Percentiles rank a stretch among this genome's conserved stretches.
phyloP scores from a whole-genome alignment of 2,113 vertebrate genomes.

The Thalassarche chlororhynchos region DNA sequence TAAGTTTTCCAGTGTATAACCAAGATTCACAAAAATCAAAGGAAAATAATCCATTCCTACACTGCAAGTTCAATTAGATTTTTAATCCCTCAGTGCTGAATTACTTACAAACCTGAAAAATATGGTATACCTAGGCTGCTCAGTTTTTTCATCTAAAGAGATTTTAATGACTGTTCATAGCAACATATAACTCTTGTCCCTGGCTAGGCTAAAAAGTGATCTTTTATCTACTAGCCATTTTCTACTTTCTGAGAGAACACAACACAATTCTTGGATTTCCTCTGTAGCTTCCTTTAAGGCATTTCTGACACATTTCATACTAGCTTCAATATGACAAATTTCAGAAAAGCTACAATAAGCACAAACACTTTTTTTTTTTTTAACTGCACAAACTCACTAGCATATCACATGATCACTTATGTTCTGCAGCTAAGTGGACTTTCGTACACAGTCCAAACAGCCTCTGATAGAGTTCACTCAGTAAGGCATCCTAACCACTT shows the following conservation, averaged over 20 bases:
- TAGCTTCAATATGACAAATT: not conserved
- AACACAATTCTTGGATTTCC: not conserved
- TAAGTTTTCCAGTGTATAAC: not conserved
- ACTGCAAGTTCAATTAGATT: not conserved
- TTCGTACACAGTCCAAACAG: not conserved
- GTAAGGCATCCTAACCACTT: not conserved
- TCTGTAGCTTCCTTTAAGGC: not conserved
- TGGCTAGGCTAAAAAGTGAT: not conserved
- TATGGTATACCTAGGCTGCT: not conserved
- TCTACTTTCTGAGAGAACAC: not conserved
- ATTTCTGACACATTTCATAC: not conserved
- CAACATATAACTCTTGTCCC: not conserved
- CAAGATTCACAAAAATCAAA: not conserved
- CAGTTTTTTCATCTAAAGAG: not conserved
- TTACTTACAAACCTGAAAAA: not conserved
- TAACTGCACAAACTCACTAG: not conserved
- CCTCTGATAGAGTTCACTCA: not conserved
- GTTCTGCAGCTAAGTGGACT: not conserved
- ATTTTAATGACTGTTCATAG: not conserved
- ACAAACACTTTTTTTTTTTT: not conserved
- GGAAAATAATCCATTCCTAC: not conserved
- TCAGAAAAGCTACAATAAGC: not conserved
- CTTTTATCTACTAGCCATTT: not conserved
- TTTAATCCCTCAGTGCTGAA: not conserved
- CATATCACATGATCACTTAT: not conserved